phyloP scores from a whole-genome alignment of 2,888 invertebrate genomes.

The Melinaea menophilus region DNA sequence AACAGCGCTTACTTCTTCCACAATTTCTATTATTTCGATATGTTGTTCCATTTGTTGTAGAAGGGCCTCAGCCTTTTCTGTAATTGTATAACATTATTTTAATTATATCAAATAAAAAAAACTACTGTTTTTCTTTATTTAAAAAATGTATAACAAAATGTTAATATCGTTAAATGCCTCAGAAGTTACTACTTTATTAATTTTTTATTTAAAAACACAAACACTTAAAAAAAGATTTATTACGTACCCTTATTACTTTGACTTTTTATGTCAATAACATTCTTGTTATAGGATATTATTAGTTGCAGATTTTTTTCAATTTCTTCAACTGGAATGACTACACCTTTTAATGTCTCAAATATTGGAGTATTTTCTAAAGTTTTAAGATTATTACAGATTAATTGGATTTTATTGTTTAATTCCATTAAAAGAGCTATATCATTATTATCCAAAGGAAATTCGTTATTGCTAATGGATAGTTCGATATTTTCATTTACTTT shows the following conservation, averaged over 20 bases:
- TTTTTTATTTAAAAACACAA: neutral
- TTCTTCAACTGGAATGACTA: slow-evolving; percentile 49
- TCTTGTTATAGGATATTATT: slow-evolving; percentile 41
- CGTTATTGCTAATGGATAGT: slow-evolving; percentile 46
- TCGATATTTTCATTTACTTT: slow-evolving; percentile 60
- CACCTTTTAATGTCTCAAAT: slow-evolving; percentile 42
- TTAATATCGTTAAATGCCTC: too few species aligned
- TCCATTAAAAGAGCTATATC: slow-evolving; percentile 52
- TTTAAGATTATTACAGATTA: slow-evolving; percentile 54
- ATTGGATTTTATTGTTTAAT: slow-evolving; percentile 57
- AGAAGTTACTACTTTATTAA: neutral
- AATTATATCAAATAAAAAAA: slow-evolving; percentile 3
- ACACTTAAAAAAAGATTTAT: slow-evolving; percentile 9
- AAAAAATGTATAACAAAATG: too few species aligned
- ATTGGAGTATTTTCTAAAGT: slow-evolving; percentile 47
- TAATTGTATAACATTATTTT: slow-evolving; percentile 34
- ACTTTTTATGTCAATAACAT: slow-evolving; percentile 33
- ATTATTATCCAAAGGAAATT: slow-evolving; percentile 40
- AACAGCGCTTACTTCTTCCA: slow-evolving; percentile 56
- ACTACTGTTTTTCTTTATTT: neutral
- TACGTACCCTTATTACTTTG: slow-evolving; percentile 50
- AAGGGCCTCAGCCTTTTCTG: slow-evolving; percentile 47
- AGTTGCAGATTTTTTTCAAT: slow-evolving; percentile 50
- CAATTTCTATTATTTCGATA: slow-evolving; percentile 56
- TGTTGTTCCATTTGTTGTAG: slow-evolving; percentile 56